These are phyloP conservation scores for Chinchilla lanigera DNA, from an alignment of 2,113 vertebrate species.

Conservation along the genomic window DNA sequence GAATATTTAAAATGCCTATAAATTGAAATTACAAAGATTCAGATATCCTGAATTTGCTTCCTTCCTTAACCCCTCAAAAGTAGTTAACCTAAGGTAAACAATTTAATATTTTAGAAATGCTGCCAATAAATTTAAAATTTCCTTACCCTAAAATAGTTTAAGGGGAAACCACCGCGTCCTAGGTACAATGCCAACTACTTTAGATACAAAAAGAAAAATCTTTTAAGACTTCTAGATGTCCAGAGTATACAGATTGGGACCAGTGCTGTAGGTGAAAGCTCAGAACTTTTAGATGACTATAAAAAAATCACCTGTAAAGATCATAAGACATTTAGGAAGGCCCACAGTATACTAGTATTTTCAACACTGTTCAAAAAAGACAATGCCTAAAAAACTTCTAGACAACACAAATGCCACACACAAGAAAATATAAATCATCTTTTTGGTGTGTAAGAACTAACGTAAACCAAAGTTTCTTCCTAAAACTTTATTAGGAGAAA, in stretches of 20 bases:
- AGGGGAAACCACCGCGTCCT: background rate
- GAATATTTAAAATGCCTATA: background rate
- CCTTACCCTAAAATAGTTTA: background rate
- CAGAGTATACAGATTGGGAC: background rate
- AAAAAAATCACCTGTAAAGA: background rate
- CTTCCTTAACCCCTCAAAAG: conserved; percentile 19
- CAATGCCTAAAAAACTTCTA: conserved; percentile 16
- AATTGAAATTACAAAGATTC: background rate
- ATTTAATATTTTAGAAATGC: conserved; percentile 34
- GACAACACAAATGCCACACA: background rate
- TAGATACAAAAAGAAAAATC: conserved; percentile 4
- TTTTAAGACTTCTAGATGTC: background rate
- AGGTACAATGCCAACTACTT: background rate
- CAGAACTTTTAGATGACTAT: background rate
- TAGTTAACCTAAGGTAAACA: background rate
- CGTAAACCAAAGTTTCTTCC: conserved; percentile 31
- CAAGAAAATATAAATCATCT: conserved; percentile 14
- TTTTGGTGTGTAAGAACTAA: conserved; percentile 2
- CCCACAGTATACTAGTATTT: background rate
- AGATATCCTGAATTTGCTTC: background rate
- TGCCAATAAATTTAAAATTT: conserved; percentile 12
- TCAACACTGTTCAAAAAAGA: conserved; percentile 28
- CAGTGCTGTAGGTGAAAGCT: background rate
- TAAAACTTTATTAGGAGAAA: conserved; percentile 40
- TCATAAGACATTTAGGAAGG: background rate